Base-by-base conservation (phyloP, 2,113 vertebrate genomes). In the Spilogale gracilis region DNA sequence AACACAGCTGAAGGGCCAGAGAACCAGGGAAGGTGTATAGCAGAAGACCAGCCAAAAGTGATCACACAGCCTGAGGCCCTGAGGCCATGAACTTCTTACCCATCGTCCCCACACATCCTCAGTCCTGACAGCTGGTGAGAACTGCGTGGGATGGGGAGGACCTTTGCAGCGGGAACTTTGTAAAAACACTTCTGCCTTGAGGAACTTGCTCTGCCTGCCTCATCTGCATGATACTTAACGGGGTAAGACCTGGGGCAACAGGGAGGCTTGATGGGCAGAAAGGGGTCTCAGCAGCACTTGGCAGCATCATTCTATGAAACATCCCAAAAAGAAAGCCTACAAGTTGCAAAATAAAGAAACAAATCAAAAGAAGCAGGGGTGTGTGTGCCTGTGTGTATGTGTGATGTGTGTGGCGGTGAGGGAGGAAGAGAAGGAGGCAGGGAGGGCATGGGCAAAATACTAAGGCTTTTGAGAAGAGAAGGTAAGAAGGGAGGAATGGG, bases 81-180 rank as follows among this genome's bases (percentile, higher is more conserved):
- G 61, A 65, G 12, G 61, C 27, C 76, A 0, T 1, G 7, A n/a
- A 61, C 30, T 0, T 23, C 3, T 5, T 20, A 7, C 13, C 4
- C 2, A 0, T 20, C 20, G 18, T 21, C 63, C 16, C 32, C 0
- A 0, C 11, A 78, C 2, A 3, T 20, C 43, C 38, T 21, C 17
- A 18, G 1, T 17, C 20, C 38, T 9, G n/a, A 25, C 6, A 27
- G 45, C 23, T 16, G 14, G 5, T 5, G 38, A 16, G 6, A 38
- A 50, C 43, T n/a, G 60, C 16, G 1, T 0, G 17, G 65, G 50
- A 30, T 9, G 18, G 61, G 6, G 30, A 63, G 52, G 85, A 32
- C 5, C 0, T 12, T 2, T 9, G 13, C 25, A 21, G 60, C 1
- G 6, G 81, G 27, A 60, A 13, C 1, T 30, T 83, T 52, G 60